Percentiles rank a stretch among this genome's conserved stretches.
Evolutionary conservation across 2,113 vertebrate genomes (phyloP).

Genomic region (Delphinapterus leucas): DNA sequence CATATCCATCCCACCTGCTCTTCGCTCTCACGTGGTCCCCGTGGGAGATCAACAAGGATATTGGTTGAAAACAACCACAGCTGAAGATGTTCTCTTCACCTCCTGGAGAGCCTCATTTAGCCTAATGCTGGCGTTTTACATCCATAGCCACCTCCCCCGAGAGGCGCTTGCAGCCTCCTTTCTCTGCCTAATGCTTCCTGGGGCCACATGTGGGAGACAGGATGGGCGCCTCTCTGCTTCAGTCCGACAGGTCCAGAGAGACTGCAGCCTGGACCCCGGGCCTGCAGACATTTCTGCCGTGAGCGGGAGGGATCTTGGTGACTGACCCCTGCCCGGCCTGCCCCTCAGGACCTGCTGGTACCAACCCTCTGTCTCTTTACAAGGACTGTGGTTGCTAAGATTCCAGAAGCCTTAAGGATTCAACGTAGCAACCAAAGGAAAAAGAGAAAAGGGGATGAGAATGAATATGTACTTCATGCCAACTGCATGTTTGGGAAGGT

Average conservation of each 20-base stretch:
- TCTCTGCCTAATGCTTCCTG: background rate
- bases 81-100: background rate
- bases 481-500: background rate
- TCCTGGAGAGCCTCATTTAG: background rate
- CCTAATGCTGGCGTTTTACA: background rate
- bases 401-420: background rate
- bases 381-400: background rate
- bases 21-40: too few relatives aligned
- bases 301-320: background rate
- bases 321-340: background rate
- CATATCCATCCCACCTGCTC: background rate
- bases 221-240: background rate
- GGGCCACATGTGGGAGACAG: background rate
- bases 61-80: background rate
- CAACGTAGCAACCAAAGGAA: background rate
- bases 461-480: too few relatives aligned
- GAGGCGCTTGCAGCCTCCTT: background rate
- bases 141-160: background rate
- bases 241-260: background rate
- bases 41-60: background rate
- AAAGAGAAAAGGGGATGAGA: background rate
- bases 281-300: background rate
- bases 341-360: background rate
- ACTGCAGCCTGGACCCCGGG: accelerated
- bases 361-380: background rate